These are phyloP conservation scores for Labroides dimidiatus DNA, from an alignment of 2,797 vertebrate species.

Conservation along the genomic window DNA sequence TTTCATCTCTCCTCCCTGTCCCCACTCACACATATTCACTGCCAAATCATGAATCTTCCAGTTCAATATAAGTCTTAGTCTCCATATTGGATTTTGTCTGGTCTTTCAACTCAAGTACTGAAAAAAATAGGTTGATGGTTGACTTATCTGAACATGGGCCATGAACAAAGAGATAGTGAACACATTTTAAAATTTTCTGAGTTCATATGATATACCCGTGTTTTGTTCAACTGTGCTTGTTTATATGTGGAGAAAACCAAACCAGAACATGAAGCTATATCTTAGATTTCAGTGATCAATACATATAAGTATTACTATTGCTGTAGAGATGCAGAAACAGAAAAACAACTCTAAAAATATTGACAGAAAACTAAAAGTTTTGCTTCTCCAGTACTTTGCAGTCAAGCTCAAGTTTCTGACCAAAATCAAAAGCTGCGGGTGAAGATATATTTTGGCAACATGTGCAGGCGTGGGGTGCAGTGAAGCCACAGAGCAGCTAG, in stretches of 20 bases:
- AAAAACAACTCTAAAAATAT: not conserved
- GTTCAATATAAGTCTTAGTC: not conserved
- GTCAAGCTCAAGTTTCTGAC: not conserved
- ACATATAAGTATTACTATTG: not conserved
- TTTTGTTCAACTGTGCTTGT: no score
- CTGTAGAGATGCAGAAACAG: not conserved
- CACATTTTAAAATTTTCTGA: no score
- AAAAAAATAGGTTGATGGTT: no score
- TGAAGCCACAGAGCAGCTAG: not conserved
- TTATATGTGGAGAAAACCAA: no score
- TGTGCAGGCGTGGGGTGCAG: not conserved
- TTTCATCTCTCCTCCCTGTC: not conserved
- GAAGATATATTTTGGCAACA: not conserved
- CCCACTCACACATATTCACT: constrained; percentile 1
- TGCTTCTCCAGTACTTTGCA: not conserved
- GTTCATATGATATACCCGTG: no score
- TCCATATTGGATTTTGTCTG: not conserved
- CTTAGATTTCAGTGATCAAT: not conserved
- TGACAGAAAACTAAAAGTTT: not conserved
- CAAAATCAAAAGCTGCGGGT: constrained; percentile 5
- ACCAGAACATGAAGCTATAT: not conserved
- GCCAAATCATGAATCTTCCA: not conserved
- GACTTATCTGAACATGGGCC: no score
- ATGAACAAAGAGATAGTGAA: no score
- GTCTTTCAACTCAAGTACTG: not conserved